Evolutionary conservation across 2,888 invertebrate species (phyloP), one percentile per base, ranked within the genome.

Genomic region (Orthosia incerta): DNA sequence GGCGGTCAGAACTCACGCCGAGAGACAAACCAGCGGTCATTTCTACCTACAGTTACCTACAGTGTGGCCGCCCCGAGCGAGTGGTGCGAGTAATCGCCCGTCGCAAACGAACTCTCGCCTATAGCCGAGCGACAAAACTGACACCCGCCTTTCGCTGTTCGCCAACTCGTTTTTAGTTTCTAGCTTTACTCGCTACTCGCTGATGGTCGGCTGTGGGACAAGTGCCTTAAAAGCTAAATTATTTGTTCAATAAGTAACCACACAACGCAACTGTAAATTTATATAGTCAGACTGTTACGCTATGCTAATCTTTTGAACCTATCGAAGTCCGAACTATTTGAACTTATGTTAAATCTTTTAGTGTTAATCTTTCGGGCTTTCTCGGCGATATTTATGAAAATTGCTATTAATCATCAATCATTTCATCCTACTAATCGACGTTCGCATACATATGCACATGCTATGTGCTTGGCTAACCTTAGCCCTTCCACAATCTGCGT

Each of bases 211-310:
- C 39, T 7, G 9, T 39, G 39, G 39, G 9, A 39, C 39, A 39
- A 39, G 9, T 39, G 39, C 39, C 9, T 39, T 39, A 39, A 39
- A 39, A 71, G 57, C 61, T 82, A 74, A 62, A 23, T 68, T 61
- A 61, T 85, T 80, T 85, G 67, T 75, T 83, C 77, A 76, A 31
- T 65, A 61, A 68, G 20, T 76, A 56, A 71, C 74, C 66, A 71
- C 57, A 57, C 51, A 69, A 64, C 59, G 20, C n/a, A 60, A 77
- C 13, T 61, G 56, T 51, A 66, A 55, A 68, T 65, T 71, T 74
- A 51, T 74, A 83, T 75, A 79, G 76, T 79, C 82, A 45, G 45
- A 63, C 59, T 64, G 71, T 72, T 50, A 48, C 55, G 46, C 62
- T 74, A 71, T 55, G 50, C 46, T 62, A 78, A 70, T 55, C 65